Evolutionary conservation across 64 coral and sea anemone genomes (phyloP), one percentile per base, ranked within the genome.

Genomic region (Platygyra sinensis): DNA sequence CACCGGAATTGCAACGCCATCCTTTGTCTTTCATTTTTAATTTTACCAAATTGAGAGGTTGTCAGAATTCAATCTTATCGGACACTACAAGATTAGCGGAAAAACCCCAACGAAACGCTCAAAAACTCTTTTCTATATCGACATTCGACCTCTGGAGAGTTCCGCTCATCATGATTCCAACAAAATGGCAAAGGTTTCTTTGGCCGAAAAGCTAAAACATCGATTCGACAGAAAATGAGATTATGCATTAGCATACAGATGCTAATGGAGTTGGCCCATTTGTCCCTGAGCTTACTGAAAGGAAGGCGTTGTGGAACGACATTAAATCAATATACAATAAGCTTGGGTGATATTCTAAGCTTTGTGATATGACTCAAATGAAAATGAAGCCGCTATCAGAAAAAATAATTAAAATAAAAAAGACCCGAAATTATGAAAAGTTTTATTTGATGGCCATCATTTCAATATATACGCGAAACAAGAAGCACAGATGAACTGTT

Each of bases 21-120:
- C 73, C 13, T 46, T 75, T 57, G 38, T 29, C 51, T 57, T 79
- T 57, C 65, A 27, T 27, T 69, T 69, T 24, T n/a, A 79, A 25
- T n/a, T 79, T 54, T 79, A 29, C 49, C 24, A 79, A 55, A 55
- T 79, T 79, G 49, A 79, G 55, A 79, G 30, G 22, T 29, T 55
- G 25, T 69, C 25, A 15, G 14, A 55, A 57, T 57, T 79, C 25
- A 11, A 57, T 79, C 18, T 55, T 79, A 54, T 52, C 76, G 25
- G 49, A 79, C 55, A 8, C 10, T 27, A 51, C 49, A 28, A 79
- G 32, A 50, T 77, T 57, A 55, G n/a, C 51, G 13, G 27, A 49
- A 6, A 79, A 52, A 79, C 76, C n/a, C 24, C 49, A 55, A 42
- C 13, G 20, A n/a, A 10, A 20, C 39, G 74, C 33, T n/a, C 9